phyloP scores from a whole-genome alignment of 2,888 invertebrate species.

The Phania funesta region DNA sequence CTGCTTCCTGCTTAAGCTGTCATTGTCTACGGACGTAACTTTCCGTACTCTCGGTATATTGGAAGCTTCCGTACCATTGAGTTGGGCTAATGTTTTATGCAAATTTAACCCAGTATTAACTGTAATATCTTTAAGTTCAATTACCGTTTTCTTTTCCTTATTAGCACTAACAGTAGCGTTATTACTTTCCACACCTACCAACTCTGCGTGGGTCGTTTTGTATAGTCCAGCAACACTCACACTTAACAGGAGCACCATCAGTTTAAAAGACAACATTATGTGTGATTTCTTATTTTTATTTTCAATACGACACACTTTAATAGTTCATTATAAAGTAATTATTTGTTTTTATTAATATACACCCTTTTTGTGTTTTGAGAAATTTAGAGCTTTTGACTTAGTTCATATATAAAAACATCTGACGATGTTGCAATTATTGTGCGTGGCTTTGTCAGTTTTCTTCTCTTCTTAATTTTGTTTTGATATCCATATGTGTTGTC shows the following conservation, averaged over 20 bases:
- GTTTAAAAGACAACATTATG: slow-evolving; percentile 38
- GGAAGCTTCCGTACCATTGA: slow-evolving; percentile 25
- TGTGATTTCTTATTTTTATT: neutral
- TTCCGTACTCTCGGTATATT: slow-evolving; percentile 41
- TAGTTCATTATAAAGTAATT: slow-evolving; percentile 21
- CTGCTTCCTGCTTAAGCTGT: neutral
- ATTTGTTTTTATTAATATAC: slow-evolving; percentile 1
- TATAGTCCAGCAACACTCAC: neutral
- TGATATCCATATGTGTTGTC: slow-evolving; percentile 34
- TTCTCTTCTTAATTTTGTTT: slow-evolving; percentile 26
- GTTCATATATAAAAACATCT: slow-evolving; percentile 48
- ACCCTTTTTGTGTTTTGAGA: neutral
- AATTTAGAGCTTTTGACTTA: slow-evolving; percentile 7
- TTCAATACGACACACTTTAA: neutral
- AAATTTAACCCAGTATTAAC: slow-evolving; percentile 38
- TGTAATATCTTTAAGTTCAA: slow-evolving; percentile 45
- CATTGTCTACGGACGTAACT: slow-evolving; percentile 42
- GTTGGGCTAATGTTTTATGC: slow-evolving; percentile 25
- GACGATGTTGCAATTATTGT: slow-evolving; percentile 59
- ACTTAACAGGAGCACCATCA: slow-evolving; percentile 28
- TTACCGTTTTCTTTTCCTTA: slow-evolving; percentile 35
- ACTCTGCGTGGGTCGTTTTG: slow-evolving; percentile 52
- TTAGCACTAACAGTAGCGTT: neutral
- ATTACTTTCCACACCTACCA: neutral
- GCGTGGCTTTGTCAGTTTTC: neutral